Conservation (phyloP, 2,113 vertebrate genomes). For the Himantopus leucocephalus region DNA sequence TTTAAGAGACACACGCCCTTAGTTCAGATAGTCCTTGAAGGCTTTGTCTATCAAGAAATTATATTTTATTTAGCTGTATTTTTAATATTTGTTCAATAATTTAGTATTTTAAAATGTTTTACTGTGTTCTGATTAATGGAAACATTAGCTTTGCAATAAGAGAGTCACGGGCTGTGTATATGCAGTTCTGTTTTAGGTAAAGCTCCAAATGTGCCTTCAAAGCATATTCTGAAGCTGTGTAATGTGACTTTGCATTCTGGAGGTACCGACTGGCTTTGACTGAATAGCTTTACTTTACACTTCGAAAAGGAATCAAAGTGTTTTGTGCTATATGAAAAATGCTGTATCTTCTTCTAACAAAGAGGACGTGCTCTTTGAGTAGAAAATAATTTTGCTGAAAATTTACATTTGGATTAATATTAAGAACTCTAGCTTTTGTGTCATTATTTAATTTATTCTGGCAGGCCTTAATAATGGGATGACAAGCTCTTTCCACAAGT, state of each 20-base stretch:
- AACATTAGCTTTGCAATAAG: neutral
- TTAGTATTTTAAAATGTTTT: neutral
- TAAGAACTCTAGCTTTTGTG: conserved; percentile 4
- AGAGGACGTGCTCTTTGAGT: neutral
- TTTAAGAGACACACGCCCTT: neutral
- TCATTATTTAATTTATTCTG: conserved; percentile 25
- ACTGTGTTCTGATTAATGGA: neutral
- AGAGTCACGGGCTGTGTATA: neutral
- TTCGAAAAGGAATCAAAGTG: neutral
- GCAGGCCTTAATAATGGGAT: neutral
- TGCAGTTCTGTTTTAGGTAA: neutral
- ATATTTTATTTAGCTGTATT: neutral
- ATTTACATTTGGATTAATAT: conserved; percentile 25
- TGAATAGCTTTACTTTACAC: neutral
- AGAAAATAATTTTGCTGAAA: conserved; percentile 8
- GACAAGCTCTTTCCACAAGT: neutral
- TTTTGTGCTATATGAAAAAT: neutral
- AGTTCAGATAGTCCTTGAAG: neutral
- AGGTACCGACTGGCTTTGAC: neutral
- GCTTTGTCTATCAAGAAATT: neutral
- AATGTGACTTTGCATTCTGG: neutral
- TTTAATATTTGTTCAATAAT: neutral
- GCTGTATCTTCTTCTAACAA: neutral
- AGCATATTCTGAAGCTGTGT: neutral
- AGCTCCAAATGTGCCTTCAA: neutral